A percentile compares a stretch with the other conserved stretches of the same genome.
phyloP scores from a whole-genome alignment of 2,888 invertebrate species.

The Scaptomyza polygonia region DNA sequence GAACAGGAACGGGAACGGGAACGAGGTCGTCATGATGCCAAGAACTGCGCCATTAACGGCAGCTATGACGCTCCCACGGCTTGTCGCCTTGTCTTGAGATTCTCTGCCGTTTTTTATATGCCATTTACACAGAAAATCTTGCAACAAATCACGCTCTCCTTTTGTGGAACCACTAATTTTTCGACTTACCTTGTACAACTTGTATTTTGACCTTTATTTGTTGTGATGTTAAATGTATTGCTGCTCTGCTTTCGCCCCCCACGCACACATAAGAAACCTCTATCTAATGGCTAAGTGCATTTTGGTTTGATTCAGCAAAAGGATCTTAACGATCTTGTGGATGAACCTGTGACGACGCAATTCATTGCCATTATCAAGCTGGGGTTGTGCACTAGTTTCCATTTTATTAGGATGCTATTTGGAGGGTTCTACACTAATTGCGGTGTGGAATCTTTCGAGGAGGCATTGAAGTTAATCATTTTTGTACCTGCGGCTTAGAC shows the following conservation, averaged over 20 bases:
- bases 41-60: constrained; percentile 68
- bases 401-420: constrained; percentile 68
- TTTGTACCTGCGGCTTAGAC: constrained; percentile 75
- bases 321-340: constrained; percentile 20
- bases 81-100: constrained; percentile 27
- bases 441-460: constrained; percentile 61
- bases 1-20: too few relatives aligned
- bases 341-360: constrained; percentile 73
- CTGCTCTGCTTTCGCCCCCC: constrained; percentile 30
- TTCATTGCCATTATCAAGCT: constrained; percentile 66
- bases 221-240: constrained; percentile 68
- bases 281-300: constrained; percentile 56
- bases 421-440: constrained; percentile 59
- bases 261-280: background rate
- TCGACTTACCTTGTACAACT: constrained; percentile 18
- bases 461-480: constrained; percentile 75
- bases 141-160: constrained; percentile 77
- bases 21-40: constrained; percentile 47
- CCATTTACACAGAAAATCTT: constrained; percentile 78
- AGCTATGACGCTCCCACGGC: constrained; percentile 67
- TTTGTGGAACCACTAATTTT: constrained; percentile 63
- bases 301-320: constrained; percentile 51
- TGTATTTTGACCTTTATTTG: constrained; percentile 73
- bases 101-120: constrained; percentile 56
- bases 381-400: constrained; percentile 70